Percentiles rank a stretch among this genome's conserved stretches.
phyloP scores from a whole-genome alignment of 2,113 vertebrate genomes.

The Gymnarchus niloticus region DNA sequence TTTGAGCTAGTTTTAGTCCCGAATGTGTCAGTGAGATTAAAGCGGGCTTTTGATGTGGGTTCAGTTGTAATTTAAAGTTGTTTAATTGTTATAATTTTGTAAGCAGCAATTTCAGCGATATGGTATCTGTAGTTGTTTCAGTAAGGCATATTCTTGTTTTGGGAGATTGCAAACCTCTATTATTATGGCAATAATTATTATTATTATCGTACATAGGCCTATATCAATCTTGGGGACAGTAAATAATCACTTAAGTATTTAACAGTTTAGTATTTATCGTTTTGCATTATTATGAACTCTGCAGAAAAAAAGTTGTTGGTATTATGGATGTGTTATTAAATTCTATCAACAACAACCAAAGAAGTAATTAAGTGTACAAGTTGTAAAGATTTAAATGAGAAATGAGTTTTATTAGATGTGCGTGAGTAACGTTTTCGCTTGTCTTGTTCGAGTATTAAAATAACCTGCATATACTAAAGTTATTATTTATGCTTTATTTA shows the following conservation, averaged over 20 bases:
- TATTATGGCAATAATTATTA: not conserved
- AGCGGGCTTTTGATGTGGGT: not conserved
- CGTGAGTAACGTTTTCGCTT: not conserved
- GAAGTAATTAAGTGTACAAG: too few species aligned
- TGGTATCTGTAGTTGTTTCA: not conserved
- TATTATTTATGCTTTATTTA: too few species aligned
- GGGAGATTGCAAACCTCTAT: too few species aligned
- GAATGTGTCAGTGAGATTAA: not conserved
- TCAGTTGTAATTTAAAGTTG: not conserved
- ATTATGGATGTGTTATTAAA: not conserved
- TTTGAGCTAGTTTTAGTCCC: not conserved
- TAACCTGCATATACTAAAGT: too few species aligned
- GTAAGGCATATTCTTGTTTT: too few species aligned
- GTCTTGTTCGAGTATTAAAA: too few species aligned
- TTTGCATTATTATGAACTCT: not conserved
- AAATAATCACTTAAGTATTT: not conserved
- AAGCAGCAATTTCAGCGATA: not conserved
- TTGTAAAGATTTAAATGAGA: not conserved
- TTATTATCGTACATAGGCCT: not conserved
- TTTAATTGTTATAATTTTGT: not conserved
- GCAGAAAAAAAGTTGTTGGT: not conserved
- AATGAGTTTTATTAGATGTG: not conserved
- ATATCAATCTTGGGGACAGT: not conserved
- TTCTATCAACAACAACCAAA: too few species aligned
- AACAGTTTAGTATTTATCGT: not conserved